Evolutionary conservation across 1,140 invertebrate genomes (phyloP).

Genomic region (Calliopsis andreniformis): DNA sequence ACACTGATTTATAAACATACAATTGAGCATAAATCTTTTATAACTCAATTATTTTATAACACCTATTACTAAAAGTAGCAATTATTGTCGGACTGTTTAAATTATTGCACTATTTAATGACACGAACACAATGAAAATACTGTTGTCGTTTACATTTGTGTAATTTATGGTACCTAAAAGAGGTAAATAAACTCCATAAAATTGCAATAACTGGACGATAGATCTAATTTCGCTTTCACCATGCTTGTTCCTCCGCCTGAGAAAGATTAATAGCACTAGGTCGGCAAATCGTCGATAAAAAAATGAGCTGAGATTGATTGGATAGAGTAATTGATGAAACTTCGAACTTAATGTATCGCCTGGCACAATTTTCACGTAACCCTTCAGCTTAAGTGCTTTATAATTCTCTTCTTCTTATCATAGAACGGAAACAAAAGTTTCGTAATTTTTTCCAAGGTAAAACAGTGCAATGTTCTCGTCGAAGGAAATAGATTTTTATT

Average conservation of each 20-base stretch:
- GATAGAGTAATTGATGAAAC: constrained; percentile 16
- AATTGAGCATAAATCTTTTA: too few species aligned
- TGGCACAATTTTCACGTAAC: background rate
- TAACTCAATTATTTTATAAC: too few species aligned
- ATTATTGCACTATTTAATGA: too few species aligned
- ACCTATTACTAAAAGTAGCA: too few species aligned
- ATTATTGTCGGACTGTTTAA: too few species aligned
- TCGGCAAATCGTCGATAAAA: constrained; percentile 22
- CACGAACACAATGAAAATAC: too few species aligned
- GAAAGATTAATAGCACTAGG: constrained; percentile 14
- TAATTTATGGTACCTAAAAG: too few species aligned
- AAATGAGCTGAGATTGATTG: constrained; percentile 22
- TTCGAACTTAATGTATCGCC: constrained; percentile 11
- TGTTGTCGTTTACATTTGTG: too few species aligned
- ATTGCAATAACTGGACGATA: background rate
- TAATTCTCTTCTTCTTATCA: background rate
- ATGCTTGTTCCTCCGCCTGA: background rate
- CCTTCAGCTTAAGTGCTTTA: background rate
- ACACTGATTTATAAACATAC: too few species aligned
- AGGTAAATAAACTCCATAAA: too few species aligned
- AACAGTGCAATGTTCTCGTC: too few species aligned
- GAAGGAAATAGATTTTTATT: too few species aligned
- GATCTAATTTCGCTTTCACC: background rate
- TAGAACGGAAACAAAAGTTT: background rate
- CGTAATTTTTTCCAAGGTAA: background rate